A percentile compares a stretch with the other conserved stretches of the same genome.
phyloP scores from a whole-genome alignment of 1,140 invertebrate genomes.

The Fopius arisanus region DNA sequence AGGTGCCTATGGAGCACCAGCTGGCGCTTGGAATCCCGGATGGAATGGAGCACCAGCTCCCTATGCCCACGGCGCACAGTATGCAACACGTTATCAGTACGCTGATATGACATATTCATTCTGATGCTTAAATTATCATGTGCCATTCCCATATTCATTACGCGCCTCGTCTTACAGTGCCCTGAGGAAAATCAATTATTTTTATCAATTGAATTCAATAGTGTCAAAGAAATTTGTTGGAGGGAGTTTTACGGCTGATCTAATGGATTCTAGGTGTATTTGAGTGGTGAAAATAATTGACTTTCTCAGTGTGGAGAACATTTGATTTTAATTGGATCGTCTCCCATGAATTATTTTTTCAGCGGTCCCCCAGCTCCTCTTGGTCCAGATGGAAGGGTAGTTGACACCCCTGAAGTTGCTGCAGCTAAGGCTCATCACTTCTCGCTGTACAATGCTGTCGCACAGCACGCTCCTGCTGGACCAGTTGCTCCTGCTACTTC shows the following conservation, averaged over 20 bases:
- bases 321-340: no score
- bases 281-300: no score
- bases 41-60: slow-evolving; percentile 33
- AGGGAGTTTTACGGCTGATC: no score
- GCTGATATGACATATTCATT: not conserved
- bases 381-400: slow-evolving; percentile 67
- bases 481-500: slow-evolving; percentile 36
- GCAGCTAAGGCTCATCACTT: slow-evolving; percentile 71
- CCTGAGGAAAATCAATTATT: no score
- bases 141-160: not conserved
- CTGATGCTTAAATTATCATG: not conserved
- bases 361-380: slow-evolving; percentile 63
- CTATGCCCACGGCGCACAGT: not conserved
- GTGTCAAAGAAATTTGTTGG: no score
- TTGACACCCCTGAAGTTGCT: slow-evolving; percentile 72
- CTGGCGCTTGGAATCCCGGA: slow-evolving; percentile 37
- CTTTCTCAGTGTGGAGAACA: no score
- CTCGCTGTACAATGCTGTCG: slow-evolving; percentile 67
- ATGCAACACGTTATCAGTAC: slow-evolving; percentile 9
- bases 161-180: not conserved
- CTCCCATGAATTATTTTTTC: not conserved
- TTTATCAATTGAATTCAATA: no score
- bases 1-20: no score
- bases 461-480: slow-evolving; percentile 59
- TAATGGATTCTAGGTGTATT: no score